Conservation (phyloP, 2,797 vertebrate genomes). For the Adrianichthys oophorus region DNA sequence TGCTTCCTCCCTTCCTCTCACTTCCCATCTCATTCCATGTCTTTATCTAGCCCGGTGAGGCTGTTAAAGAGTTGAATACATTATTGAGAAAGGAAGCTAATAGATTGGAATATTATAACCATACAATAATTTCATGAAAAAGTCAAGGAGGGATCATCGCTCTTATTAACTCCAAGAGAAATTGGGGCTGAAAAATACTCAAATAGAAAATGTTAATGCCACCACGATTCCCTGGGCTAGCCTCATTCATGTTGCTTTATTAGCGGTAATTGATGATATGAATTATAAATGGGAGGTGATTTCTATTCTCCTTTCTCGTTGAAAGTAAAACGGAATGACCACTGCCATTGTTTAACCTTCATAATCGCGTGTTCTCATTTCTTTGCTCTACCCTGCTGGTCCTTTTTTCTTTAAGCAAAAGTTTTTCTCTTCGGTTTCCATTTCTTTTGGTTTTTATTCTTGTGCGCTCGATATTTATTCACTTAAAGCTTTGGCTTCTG, state of each 20-base stretch:
- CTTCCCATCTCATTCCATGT: slow-evolving; percentile 42
- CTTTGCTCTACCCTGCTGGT: slow-evolving; percentile 33
- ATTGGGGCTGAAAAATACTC: slow-evolving; percentile 98
- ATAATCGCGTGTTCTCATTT: slow-evolving; percentile 84
- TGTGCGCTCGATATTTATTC: neutral
- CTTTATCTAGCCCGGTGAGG: slow-evolving; percentile 75
- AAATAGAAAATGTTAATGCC: slow-evolving; percentile 99
- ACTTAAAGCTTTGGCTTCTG: too few relatives aligned
- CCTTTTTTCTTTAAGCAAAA: slow-evolving; percentile 27
- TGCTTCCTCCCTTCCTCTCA: slow-evolving; percentile 41
- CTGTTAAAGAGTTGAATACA: slow-evolving; percentile 99
- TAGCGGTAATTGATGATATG: slow-evolving; percentile 99
- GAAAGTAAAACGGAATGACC: slow-evolving; percentile 95
- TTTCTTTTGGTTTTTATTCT: slow-evolving; percentile 17
- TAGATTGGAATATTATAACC: slow-evolving; percentile 99
- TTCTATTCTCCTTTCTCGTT: slow-evolving; percentile 80
- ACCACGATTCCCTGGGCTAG: slow-evolving; percentile 88
- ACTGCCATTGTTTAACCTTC: slow-evolving; percentile 87
- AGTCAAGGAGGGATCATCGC: slow-evolving; percentile 97
- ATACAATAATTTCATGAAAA: slow-evolving; percentile 99
- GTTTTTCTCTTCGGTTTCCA: slow-evolving; percentile 15
- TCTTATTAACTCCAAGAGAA: slow-evolving; percentile 99
- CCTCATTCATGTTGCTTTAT: slow-evolving; percentile 95
- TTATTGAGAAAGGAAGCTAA: slow-evolving; percentile 88
- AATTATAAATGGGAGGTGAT: slow-evolving; percentile 99